Evolutionary conservation across 2,888 invertebrate species (phyloP).

Genomic region (Tetragnatha montana): DNA sequence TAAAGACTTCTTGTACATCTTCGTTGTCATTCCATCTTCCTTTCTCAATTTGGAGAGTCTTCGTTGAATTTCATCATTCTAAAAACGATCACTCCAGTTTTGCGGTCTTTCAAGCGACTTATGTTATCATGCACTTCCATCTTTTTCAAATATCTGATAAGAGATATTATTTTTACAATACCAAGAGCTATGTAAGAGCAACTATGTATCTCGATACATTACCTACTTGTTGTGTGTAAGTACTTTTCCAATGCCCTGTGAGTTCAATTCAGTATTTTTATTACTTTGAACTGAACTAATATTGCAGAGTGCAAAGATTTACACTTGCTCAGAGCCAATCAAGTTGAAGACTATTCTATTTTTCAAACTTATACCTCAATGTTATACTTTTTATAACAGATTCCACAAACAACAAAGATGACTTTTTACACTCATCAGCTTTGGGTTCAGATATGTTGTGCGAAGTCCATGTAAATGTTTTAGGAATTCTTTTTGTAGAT

Average conservation of each 20-base stretch:
- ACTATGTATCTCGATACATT: neutral
- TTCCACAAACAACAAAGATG: conserved; percentile 5
- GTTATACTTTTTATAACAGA: conserved; percentile 31
- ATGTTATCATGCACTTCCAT: neutral
- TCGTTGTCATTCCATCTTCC: conserved; percentile 39
- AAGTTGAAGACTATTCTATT: conserved; percentile 31
- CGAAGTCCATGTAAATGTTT: conserved; percentile 19
- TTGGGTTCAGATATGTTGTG: conserved; percentile 26
- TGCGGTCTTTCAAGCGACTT: neutral
- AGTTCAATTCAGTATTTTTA: conserved; percentile 6
- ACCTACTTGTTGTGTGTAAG: neutral
- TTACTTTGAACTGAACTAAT: conserved; percentile 2
- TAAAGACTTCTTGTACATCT: conserved; percentile 49
- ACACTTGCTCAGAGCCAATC: conserved; percentile 14
- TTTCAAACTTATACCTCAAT: conserved; percentile 46
- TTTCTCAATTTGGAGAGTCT: neutral
- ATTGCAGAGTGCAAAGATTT: conserved; percentile 6
- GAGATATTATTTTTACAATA: neutral
- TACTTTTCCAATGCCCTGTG: neutral
- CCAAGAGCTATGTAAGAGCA: neutral
- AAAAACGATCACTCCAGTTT: neutral
- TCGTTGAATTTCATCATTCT: neutral
- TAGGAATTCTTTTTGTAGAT: conserved; percentile 52
- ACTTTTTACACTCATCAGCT: conserved; percentile 15
- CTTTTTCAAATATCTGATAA: neutral